Base-by-base conservation (phyloP, 2,113 vertebrate species). In the Procavia capensis region DNA sequence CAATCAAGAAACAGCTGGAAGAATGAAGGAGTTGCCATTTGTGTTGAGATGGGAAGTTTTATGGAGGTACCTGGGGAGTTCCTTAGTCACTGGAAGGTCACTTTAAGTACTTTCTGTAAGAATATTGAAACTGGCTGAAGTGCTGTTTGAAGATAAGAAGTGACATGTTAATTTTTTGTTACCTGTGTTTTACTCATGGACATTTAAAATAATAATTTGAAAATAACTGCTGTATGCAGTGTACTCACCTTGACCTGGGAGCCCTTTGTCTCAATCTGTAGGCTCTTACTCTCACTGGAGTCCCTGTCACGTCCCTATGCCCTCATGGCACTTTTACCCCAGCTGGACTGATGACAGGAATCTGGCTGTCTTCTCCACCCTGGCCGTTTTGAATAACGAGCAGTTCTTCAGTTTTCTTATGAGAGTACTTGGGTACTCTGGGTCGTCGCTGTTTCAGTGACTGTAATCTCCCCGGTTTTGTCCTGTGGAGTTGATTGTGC, bases 351-450 rank as follows among this genome's bases (percentile, higher is more conserved):
- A 88, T 5, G 39, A 93, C 93, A 97, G 95, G 97, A 96, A 94
- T 95, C 87, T n/a, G 76, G 68, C 92, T 96, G 93, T 96, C 97
- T 87, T 97, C 63, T 79, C 91, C 91, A 97, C 93, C 85, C 78
- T 94, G 95, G 88, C 92, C 93, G 92, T 94, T 98, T 97, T 93
- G 96, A 97, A 85, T 96, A 95, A 94, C 76, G 92, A 90, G 66
- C 54, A 68, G 57, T 86, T 97, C 94, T 93, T 90, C 86, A 22
- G 36, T 95, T 91, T 92, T 94, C 83, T 87, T 89, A 70, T 24
- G 36, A 92, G 78, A 45, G 61, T 17, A 14, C 72, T 96, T 96
- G 66, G 45, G 43, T 1, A 3, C 92, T 78, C 85, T 84, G 90
- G 97, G 94, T n/a, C 89, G 79, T 89, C 75, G 76, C 11, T 25